phyloP scores from a whole-genome alignment of 2,113 vertebrate species.

The Chloropsis hardwickii region DNA sequence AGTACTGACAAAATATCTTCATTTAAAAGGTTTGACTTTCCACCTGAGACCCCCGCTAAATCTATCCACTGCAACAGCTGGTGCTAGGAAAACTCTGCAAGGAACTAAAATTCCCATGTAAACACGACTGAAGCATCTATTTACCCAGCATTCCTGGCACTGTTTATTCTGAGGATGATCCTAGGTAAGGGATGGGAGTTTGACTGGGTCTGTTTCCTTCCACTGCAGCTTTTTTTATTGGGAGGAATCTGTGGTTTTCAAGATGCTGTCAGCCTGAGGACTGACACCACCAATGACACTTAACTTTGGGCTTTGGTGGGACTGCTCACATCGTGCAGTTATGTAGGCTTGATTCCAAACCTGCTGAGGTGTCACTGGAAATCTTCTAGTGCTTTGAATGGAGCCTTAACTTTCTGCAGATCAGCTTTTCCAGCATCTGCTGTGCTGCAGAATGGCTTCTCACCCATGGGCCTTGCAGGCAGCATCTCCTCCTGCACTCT shows the following conservation, averaged over 20 bases:
- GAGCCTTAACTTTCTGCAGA: background rate
- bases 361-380: slow-evolving; percentile 25
- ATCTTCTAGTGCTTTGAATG: background rate
- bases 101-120: background rate
- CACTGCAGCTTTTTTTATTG: background rate
- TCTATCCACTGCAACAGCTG: background rate
- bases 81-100: background rate
- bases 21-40: slow-evolving; percentile 44
- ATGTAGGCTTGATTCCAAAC: background rate
- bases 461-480: background rate
- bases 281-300: accelerated
- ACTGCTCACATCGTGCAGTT: background rate
- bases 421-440: background rate
- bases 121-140: background rate
- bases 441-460: background rate
- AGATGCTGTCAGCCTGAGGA: background rate
- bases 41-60: slow-evolving; percentile 38
- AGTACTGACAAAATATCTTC: slow-evolving; percentile 30
- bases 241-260: background rate
- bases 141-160: background rate
- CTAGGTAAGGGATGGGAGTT: background rate
- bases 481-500: background rate
- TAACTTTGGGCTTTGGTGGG: background rate
- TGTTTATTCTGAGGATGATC: background rate
- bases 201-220: background rate